Base-by-base conservation (phyloP, 2,113 vertebrate genomes). In the Dicentrarchus labrax region DNA sequence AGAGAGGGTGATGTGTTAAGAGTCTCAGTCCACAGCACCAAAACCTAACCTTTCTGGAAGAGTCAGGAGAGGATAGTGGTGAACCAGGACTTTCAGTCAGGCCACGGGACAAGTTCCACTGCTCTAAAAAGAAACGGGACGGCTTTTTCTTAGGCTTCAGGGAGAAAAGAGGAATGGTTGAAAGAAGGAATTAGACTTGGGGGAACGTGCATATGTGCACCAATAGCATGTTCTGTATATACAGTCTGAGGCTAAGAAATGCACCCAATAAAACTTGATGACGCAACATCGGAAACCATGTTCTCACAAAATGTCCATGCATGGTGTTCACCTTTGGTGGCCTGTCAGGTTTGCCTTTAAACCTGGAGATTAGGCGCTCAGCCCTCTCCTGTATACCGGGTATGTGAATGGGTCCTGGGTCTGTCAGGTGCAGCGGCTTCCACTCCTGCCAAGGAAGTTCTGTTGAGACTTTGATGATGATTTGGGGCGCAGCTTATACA, bases 101-200 rank as follows among this genome's bases (percentile, higher is more conserved):
- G 71, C 75, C 82, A 5, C 93, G 89, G 79, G 96, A 96, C 87
- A 95, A 95, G 79, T 97, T 91, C 98, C 97, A 98, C 93, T 97
- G 97, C 93, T 98, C 96, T 82, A 98, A 93, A 96, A 97, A 96
- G 94, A 97, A 98, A 86, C 94, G 95, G 71, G 96, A 96, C 11
- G 96, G 96, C 94, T 97, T 97, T 92, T 95, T 95, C 93, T 96
- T 96, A 17, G 95, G 96, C 97, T 99, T 95, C 82, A 91, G 53
- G 92, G 88, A 93, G 88, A 62, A 72, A 71, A 80, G 41, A 66
- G 62, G 65, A 45, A 74, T 4, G 8, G 59, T 71, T 76, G 38
- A 80, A 78, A 85, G n/a, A 65, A 38, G 69, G 22, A 71, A 75
- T 83, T 74, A 83, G 24, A 82, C 4, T 67, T 68, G 1, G 62